Evolutionary conservation across 2,113 vertebrate genomes (phyloP).

Genomic region (Seriola rivoliana): DNA sequence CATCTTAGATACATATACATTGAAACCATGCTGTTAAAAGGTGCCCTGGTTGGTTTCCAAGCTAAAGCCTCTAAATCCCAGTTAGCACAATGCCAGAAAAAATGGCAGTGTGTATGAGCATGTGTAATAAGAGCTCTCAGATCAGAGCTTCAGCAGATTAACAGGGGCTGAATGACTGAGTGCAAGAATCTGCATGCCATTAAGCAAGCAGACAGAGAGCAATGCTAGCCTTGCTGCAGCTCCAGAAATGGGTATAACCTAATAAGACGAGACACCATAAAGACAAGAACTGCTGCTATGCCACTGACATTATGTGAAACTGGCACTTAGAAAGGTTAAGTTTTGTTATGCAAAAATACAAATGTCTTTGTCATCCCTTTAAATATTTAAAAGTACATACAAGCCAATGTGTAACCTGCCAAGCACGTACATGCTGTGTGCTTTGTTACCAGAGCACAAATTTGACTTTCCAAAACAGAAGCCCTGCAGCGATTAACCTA

Average conservation of each 20-base stretch:
- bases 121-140: constrained; percentile 51
- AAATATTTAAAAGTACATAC: neutral
- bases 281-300: neutral
- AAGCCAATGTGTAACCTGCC: neutral
- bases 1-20: neutral
- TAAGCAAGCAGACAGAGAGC: constrained; percentile 2
- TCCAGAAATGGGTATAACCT: neutral
- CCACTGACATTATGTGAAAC: neutral
- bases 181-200: constrained; percentile 18
- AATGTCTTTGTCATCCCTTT: neutral
- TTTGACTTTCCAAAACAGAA: neutral
- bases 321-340: neutral
- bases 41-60: neutral
- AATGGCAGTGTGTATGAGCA: constrained; percentile 15
- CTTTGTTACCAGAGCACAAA: neutral
- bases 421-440: neutral
- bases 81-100: constrained; percentile 22
- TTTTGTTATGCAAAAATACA: neutral
- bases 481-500: no score
- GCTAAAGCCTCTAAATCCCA: constrained; percentile 34
- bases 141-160: constrained; percentile 60
- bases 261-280: neutral
- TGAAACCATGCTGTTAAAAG: neutral
- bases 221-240: neutral
- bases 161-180: constrained; percentile 44